phyloP scores from a whole-genome alignment of 2,888 invertebrate species.

The Thysanoteuthis rhombus region DNA sequence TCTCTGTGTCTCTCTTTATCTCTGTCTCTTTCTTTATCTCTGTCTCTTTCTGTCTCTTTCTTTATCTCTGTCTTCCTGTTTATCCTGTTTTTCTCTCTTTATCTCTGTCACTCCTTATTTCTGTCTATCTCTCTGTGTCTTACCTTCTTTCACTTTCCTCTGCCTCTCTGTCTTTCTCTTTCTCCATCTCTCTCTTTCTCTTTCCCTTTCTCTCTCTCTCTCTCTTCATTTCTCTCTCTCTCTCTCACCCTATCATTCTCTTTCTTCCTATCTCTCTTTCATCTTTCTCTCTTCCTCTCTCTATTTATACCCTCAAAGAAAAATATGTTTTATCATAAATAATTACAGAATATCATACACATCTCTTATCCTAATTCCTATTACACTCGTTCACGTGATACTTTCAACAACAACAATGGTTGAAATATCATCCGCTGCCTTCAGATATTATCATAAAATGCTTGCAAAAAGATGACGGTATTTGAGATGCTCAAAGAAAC shows the following conservation, averaged over 20 bases:
- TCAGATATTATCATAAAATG: not conserved
- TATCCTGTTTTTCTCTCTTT: not conserved
- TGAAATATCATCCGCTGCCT: not conserved
- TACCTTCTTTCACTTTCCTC: not conserved
- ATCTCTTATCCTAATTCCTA: not conserved
- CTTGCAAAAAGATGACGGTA: not conserved
- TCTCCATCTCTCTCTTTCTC: too few relatives aligned
- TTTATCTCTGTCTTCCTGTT: not conserved
- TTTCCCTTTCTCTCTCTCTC: too few relatives aligned
- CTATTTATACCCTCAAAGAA: too few relatives aligned
- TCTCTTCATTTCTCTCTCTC: too few relatives aligned
- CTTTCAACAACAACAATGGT: not conserved
- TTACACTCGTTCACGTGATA: not conserved
- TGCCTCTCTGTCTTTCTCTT: too few relatives aligned
- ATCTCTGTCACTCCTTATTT: not conserved
- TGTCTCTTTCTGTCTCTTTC: too few relatives aligned
- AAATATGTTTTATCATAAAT: not conserved
- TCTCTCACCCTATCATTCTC: too few relatives aligned
- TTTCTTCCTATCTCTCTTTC: not conserved
- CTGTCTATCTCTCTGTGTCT: not conserved
- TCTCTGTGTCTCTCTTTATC: too few relatives aligned
- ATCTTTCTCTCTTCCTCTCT: too few relatives aligned
- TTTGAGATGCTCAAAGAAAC: not conserved
- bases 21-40: too few relatives aligned
- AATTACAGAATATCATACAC: not conserved